phyloP scores from a whole-genome alignment of 1,140 invertebrate species.

The Araneus ventricosus region DNA sequence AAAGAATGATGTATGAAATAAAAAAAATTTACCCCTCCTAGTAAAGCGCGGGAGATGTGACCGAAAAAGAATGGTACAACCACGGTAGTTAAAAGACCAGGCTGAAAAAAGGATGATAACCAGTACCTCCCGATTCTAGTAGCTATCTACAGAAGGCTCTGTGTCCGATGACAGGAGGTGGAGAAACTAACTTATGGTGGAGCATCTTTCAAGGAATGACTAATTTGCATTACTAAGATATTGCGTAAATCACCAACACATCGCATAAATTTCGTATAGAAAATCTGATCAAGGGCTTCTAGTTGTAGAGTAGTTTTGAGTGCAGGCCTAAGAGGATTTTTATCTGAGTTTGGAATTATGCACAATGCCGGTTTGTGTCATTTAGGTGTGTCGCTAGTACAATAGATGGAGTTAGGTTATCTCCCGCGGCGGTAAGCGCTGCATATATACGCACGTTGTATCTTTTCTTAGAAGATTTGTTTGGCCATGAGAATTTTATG shows the following conservation, averaged over 20 bases:
- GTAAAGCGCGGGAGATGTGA: slow-evolving; percentile 28
- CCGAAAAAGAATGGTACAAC: slow-evolving; percentile 16
- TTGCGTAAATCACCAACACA: slow-evolving; percentile 68
- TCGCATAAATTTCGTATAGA: slow-evolving; percentile 36
- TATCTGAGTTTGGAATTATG: slow-evolving; percentile 45
- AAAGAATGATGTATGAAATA: slow-evolving; percentile 21
- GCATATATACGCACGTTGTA: slow-evolving; percentile 28
- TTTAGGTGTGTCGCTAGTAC: slow-evolving; percentile 32
- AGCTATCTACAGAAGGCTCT: background rate
- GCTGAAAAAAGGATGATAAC: slow-evolving; percentile 45
- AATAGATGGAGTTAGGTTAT: slow-evolving; percentile 24
- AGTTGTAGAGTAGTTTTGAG: slow-evolving; percentile 18
- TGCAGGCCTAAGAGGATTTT: slow-evolving; percentile 48
- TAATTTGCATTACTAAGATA: slow-evolving; percentile 74
- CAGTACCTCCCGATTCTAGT: background rate
- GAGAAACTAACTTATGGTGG: slow-evolving; percentile 40
- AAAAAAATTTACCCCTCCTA: background rate
- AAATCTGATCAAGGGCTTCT: slow-evolving; percentile 20
- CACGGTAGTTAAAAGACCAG: slow-evolving; percentile 43
- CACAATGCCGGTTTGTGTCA: slow-evolving; percentile 39
- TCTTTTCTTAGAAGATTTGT: slow-evolving; percentile 45
- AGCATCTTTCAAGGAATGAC: slow-evolving; percentile 60
- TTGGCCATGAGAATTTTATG: slow-evolving; percentile 58
- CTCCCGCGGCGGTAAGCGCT: slow-evolving; percentile 3
- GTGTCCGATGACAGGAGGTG: slow-evolving; percentile 62